phyloP scores from a whole-genome alignment of 2,797 vertebrate species.

The Parotocinclus haroldoi region DNA sequence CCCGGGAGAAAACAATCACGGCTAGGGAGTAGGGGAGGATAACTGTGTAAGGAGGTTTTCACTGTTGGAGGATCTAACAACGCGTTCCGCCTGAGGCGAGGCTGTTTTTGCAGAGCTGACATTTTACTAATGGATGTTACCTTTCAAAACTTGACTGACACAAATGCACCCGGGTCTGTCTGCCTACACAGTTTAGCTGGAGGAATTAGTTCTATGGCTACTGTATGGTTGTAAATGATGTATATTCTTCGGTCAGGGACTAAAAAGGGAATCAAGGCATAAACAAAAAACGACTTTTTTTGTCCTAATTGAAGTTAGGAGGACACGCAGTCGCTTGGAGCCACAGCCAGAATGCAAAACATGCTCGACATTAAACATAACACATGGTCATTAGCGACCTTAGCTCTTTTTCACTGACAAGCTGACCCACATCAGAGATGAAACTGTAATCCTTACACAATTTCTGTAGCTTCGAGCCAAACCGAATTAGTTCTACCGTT shows the following conservation, averaged over 20 bases:
- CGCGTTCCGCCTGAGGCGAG: conserved; percentile 10
- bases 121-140: conserved; percentile 26
- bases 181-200: conserved; percentile 6
- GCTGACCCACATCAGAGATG: too few relatives aligned
- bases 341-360: not conserved
- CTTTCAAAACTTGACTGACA: conserved; percentile 7
- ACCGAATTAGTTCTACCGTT: too few relatives aligned
- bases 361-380: too few relatives aligned
- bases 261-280: not conserved
- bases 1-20: conserved; percentile 33
- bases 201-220: conserved; percentile 15
- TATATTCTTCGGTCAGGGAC: conserved; percentile 19
- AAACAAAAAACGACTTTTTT: too few relatives aligned
- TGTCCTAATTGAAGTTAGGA: too few relatives aligned
- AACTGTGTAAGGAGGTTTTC: conserved; percentile 20
- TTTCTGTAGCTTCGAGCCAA: too few relatives aligned
- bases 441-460: too few relatives aligned
- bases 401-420: too few relatives aligned
- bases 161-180: not conserved
- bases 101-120: conserved; percentile 21
- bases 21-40: not conserved
- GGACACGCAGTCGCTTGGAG: not conserved
- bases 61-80: conserved; percentile 19
- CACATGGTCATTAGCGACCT: too few relatives aligned
- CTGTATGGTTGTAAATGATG: conserved; percentile 19